phyloP scores from a whole-genome alignment of 2,888 invertebrate genomes.

The Mesorhabditis belari region DNA sequence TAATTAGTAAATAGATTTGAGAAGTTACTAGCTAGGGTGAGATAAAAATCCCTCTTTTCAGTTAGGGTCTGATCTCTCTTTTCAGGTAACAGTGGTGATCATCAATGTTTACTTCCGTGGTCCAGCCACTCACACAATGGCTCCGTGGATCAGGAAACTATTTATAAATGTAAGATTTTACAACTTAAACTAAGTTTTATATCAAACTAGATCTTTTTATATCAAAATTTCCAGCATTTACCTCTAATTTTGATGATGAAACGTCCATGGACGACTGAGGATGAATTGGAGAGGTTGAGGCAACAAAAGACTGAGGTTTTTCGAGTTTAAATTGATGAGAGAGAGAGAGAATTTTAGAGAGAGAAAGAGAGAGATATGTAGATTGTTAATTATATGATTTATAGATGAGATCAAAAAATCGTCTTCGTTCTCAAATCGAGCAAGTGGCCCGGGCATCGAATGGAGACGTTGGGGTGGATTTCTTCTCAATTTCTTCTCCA shows the following conservation, averaged over 20 bases:
- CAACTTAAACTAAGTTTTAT: too few species aligned
- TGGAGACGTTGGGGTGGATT: neutral
- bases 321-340: too few species aligned
- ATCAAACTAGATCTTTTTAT: too few species aligned
- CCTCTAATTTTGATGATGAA: constrained; percentile 89
- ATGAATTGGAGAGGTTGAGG: neutral
- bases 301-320: neutral
- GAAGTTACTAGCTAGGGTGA: neutral
- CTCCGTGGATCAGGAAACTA: constrained; percentile 82
- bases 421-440: neutral
- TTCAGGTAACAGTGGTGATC: constrained; percentile 96
- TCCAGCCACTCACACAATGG: constrained; percentile 86
- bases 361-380: neutral
- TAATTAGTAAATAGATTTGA: neutral
- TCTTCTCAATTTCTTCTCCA: too few species aligned
- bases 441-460: neutral
- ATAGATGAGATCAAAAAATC: neutral
- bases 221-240: constrained; percentile 56
- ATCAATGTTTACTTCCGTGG: constrained; percentile 98
- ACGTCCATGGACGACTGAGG: constrained; percentile 63
- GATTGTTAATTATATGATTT: neutral
- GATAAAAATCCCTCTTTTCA: neutral
- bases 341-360: too few species aligned
- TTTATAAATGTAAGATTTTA: constrained; percentile 68
- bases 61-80: neutral